Evolutionary conservation across 2,113 vertebrate genomes (phyloP).

Genomic region (Microcebus lehilahytsara): DNA sequence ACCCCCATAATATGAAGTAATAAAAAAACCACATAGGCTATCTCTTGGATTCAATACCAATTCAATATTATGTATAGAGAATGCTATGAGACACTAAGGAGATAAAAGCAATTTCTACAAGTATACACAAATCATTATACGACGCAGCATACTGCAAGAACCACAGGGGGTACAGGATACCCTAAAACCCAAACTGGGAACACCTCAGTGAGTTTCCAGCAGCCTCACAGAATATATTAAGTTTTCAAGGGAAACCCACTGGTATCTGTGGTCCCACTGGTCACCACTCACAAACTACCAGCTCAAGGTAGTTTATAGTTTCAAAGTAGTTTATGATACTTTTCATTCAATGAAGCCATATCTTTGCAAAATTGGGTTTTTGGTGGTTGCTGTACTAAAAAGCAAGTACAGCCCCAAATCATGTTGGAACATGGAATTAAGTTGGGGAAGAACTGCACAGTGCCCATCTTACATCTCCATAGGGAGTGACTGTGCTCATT

Average conservation of each 20-base stretch:
- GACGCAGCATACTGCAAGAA: not conserved
- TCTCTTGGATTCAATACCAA: not conserved
- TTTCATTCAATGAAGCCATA: not conserved
- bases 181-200: not conserved
- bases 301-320: not conserved
- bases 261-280: not conserved
- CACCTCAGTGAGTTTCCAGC: not conserved
- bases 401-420: not conserved
- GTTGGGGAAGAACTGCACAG: not conserved
- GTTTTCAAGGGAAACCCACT: not conserved
- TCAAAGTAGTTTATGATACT: not conserved
- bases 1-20: no score
- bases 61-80: not conserved
- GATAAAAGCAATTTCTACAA: not conserved
- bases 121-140: not conserved
- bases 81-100: not conserved
- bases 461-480: not conserved
- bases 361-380: not conserved
- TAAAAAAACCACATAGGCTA: not conserved
- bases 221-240: not conserved
- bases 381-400: not conserved
- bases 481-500: not conserved
- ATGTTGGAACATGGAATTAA: not conserved
- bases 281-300: not conserved
- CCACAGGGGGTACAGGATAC: not conserved